These are phyloP conservation scores for Drepanosiphum platanoidis DNA, from an alignment of 2,888 invertebrate species.

Conservation along the genomic window DNA sequence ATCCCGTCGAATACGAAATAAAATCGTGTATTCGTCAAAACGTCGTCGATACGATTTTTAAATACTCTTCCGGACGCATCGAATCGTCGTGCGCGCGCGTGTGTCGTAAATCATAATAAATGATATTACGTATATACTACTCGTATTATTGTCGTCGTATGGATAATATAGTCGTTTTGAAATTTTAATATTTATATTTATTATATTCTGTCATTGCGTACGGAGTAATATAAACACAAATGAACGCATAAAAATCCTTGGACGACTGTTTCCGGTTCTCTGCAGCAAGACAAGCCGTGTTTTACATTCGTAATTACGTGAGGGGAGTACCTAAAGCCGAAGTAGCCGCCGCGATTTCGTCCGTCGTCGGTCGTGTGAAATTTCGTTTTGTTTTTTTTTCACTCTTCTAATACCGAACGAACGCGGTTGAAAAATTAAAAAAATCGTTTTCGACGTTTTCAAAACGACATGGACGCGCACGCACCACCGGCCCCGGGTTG, in stretches of 20 bases:
- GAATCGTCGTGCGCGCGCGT: neutral
- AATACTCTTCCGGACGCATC: neutral
- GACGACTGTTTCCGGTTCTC: slow-evolving; percentile 5
- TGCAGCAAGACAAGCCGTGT: neutral
- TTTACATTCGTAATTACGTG: neutral
- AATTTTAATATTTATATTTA: slow-evolving; percentile 1
- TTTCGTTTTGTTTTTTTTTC: neutral
- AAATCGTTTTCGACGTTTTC: neutral
- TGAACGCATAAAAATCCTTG: too few relatives aligned
- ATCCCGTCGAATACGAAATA: too few relatives aligned
- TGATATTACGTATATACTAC: too few relatives aligned
- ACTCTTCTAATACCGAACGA: neutral
- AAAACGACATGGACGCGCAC: too few relatives aligned
- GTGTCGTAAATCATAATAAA: too few relatives aligned
- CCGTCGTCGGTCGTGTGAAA: neutral
- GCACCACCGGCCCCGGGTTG: too few relatives aligned
- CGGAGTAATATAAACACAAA: too few relatives aligned
- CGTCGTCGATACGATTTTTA: neutral
- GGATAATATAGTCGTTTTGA: neutral
- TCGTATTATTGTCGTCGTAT: too few relatives aligned
- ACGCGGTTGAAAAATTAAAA: neutral
- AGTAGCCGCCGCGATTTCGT: neutral
- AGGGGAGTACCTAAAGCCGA: neutral
- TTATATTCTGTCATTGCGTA: neutral
- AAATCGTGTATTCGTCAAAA: neutral